These are phyloP conservation scores for Sinotaia quadrata DNA, from an alignment of 2,888 invertebrate genomes.

Conservation along the genomic window DNA sequence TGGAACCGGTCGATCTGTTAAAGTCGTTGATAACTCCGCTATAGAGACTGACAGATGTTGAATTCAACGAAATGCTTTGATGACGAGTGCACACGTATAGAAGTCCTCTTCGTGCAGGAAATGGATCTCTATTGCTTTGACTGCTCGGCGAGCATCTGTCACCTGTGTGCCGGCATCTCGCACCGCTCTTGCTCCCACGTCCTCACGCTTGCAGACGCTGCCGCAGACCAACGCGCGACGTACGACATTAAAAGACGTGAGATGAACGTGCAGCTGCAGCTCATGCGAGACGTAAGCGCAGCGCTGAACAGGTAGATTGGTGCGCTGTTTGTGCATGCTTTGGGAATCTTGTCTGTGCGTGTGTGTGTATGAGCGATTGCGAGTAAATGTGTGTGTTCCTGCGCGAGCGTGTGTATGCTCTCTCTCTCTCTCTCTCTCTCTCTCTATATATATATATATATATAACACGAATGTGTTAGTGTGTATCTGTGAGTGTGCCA, in stretches of 20 bases:
- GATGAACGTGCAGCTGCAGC: neutral
- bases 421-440: neutral
- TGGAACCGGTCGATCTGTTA: too few species aligned
- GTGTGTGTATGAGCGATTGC: neutral
- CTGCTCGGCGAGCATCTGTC: constrained; percentile 30
- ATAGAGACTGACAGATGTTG: too few species aligned
- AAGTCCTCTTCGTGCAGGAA: constrained; percentile 28
- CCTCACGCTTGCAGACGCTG: constrained; percentile 31
- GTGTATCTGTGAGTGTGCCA: too few species aligned
- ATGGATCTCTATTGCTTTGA: constrained; percentile 36
- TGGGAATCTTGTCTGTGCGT: neutral
- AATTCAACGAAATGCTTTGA: too few species aligned
- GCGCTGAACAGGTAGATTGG: constrained; percentile 10
- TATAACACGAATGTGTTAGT: neutral
- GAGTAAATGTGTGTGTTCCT: neutral
- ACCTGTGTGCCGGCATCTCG: constrained; percentile 38
- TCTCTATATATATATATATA: too few species aligned
- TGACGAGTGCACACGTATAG: too few species aligned
- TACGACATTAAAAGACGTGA: neutral
- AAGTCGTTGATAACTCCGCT: too few species aligned
- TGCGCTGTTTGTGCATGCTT: neutral
- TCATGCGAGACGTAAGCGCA: constrained; percentile 10
- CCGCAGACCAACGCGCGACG: constrained; percentile 24
- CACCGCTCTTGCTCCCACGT: constrained; percentile 35
- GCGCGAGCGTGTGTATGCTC: neutral